Conservation (phyloP, 2,113 vertebrate species). For the Turdus rufiventris region DNA sequence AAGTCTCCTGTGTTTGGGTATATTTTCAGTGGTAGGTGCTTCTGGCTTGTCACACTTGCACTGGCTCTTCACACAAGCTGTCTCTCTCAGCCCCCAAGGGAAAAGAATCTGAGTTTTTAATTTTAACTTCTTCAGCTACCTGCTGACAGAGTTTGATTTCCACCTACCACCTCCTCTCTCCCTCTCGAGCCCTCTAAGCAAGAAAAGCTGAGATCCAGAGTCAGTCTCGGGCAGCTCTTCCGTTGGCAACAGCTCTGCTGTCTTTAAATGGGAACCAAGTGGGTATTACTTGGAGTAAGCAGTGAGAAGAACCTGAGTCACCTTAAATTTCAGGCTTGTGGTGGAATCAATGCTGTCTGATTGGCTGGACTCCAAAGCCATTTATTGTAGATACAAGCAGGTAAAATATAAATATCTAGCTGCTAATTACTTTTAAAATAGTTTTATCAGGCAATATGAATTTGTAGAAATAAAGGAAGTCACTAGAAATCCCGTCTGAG, state of each 20-base stretch:
- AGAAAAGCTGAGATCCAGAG: background rate
- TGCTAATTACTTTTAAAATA: fast-evolving
- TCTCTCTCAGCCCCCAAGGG: background rate
- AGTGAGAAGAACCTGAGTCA: background rate
- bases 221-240: background rate
- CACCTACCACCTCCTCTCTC: conserved; percentile 5
- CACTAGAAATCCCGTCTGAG: background rate
- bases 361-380: background rate
- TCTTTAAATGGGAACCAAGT: background rate
- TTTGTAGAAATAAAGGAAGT: background rate
- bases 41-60: background rate
- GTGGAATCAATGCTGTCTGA: background rate
- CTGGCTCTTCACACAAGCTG: conserved; percentile 17
- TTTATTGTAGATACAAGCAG: background rate
- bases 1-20: background rate
- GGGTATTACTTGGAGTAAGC: background rate
- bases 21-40: background rate
- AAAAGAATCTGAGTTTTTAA: conserved; percentile 24
- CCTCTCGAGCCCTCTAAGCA: background rate
- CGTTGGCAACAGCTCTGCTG: background rate
- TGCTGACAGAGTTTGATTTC: conserved; percentile 47
- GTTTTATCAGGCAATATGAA: background rate
- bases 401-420: background rate
- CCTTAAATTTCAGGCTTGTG: background rate
- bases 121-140: conserved; percentile 50